Evolutionary conservation across 2,113 vertebrate genomes (phyloP), one percentile per base, ranked within the genome.

Genomic region (Scomber scombrus): DNA sequence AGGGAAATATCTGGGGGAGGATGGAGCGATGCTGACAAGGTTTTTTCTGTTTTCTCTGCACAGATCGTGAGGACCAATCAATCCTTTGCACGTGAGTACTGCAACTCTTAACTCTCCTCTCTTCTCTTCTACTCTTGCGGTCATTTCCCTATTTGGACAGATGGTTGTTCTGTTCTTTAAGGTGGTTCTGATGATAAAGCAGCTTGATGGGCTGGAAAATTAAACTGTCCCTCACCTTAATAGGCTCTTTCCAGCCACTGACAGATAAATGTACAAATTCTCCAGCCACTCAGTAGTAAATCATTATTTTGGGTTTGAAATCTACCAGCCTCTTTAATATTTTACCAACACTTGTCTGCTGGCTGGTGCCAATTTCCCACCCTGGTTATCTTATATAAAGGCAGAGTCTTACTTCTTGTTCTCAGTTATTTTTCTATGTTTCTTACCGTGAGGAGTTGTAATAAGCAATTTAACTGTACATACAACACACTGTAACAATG

Each of bases 31-130:
- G 52, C 80, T 91, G 62, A 88, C 45, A 26, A 19, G 66, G 58
- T 80, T 68, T 71, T 73, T 81, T 82, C 62, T 93, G 31, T 86
- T 86, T 73, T 87, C 40, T 79, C 88, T 90, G 2, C 86, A 68
- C 95, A 99, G 97, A 99, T 89, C 96, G 97, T 60, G 97, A 99
- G 91, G 97, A 99, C 91, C 97, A 99, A 94, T 98, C 97, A 51
- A 99, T 99, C 84, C 95, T 99, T 61, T 99, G 97, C 97, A 99
- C 97, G 97, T 99, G 90, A 98, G 97, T 97, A 89, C 18, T 29
- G 3, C 71, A 66, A 26, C 63, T 43, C 43, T 60, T 50, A 26
- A 23, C 60, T 67, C 21, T 69, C n/a, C 57, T 65, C 19, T 63
- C 10, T 55, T 75, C 15, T 19, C 16, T 47, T 31, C 34, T 40